Base-by-base conservation (phyloP, 2,888 invertebrate species). In the Hydraecia micacea region DNA sequence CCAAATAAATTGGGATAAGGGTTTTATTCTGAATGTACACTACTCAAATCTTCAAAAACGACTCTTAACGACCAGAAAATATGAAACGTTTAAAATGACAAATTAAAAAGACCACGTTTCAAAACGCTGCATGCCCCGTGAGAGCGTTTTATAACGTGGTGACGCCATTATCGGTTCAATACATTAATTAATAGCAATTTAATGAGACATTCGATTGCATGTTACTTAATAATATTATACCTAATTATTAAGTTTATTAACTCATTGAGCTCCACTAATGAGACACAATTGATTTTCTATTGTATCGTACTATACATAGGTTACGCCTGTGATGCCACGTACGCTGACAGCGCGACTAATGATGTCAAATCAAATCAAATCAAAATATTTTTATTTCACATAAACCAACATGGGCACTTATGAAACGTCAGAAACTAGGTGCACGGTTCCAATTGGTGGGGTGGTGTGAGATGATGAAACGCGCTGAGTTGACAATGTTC, bases 141-240 rank as follows among this genome's bases (percentile, higher is more conserved):
- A 73, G n/a, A 36, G 36, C 36, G 3, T 13, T 55, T 13, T 74
- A 74, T 18, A n/a, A 15, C 28, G 28, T 39, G n/a, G 66, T 60
- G 32, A 63, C 28, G 39, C 11, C n/a, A 39, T n/a, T 58, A 82
- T 82, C 32, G 18, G 21, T 49, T 58, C 49, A 42, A 77, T 21
- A 5, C 18, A 69, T 49, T 49, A 52, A 80, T 80, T 67, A 60
- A 77, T 77, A 77, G 58, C 39, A n/a, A 36, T 76, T 58, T 83
- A 42, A 77, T 77, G n/a, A 36, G 58, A 21, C 15, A 32, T 4
- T 63, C 63, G 42, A 75, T 81, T 66, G 28, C 13, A 11, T 52
- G 52, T 62, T 49, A 71, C 9, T 21, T 32, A 72, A 32, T n/a
- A 60, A 52, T n/a, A 52, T 52, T 32, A n/a, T 67, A 36, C 36